phyloP scores from a whole-genome alignment of 2,113 vertebrate species.

The Aspiorhynchus laticeps region DNA sequence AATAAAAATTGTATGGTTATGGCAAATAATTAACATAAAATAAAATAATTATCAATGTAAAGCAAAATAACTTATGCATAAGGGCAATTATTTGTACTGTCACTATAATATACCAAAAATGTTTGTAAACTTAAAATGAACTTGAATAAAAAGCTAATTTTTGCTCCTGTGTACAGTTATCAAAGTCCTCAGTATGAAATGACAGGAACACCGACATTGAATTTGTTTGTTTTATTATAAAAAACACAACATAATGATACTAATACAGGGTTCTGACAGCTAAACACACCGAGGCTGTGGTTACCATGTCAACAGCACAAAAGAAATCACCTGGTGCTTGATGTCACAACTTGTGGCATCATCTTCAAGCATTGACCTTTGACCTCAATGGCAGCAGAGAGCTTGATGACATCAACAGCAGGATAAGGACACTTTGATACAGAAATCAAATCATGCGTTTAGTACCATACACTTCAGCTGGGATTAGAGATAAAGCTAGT shows the following conservation, averaged over 20 bases:
- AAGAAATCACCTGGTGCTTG: slow-evolving; percentile 24
- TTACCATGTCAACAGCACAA: slow-evolving; percentile 53
- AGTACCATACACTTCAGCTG: neutral
- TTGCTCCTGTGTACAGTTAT: neutral
- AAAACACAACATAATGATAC: neutral
- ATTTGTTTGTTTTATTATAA: slow-evolving; percentile 19
- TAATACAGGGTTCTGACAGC: slow-evolving; percentile 2
- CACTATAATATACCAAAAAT: neutral
- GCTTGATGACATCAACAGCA: neutral
- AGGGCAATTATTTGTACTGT: neutral
- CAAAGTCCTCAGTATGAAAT: neutral
- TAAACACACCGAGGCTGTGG: slow-evolving; percentile 1
- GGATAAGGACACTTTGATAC: slow-evolving; percentile 38
- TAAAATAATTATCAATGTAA: neutral
- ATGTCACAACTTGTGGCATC: slow-evolving; percentile 13
- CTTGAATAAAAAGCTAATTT: neutral
- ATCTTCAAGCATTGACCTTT: slow-evolving; percentile 14
- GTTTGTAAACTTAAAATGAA: neutral
- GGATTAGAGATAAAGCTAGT: neutral
- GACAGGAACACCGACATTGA: neutral
- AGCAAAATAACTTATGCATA: neutral
- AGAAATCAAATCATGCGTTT: neutral
- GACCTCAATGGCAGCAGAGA: slow-evolving; percentile 14
- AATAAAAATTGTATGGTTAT: neutral
- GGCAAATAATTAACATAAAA: neutral